These are phyloP conservation scores for Cheilosia soror DNA, from an alignment of 2,888 invertebrate genomes.

Conservation along the genomic window DNA sequence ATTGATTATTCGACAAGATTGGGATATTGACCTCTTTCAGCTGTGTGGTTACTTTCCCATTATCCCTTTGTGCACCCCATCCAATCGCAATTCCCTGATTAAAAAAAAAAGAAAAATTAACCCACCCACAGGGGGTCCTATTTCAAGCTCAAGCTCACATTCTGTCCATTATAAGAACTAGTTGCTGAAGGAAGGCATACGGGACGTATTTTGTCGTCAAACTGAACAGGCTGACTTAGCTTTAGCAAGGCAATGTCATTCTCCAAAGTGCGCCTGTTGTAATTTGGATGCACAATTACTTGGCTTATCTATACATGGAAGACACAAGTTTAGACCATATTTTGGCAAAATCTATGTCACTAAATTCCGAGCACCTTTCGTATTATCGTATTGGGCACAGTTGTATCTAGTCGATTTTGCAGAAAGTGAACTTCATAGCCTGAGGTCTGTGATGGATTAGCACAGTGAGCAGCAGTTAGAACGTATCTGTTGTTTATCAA, in stretches of 20 bases:
- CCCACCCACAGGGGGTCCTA: neutral
- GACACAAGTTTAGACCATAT: neutral
- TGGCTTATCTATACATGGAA: conserved; percentile 23
- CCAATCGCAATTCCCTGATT: conserved; percentile 70
- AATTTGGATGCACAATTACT: conserved; percentile 43
- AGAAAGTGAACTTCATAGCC: conserved; percentile 60
- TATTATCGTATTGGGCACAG: neutral
- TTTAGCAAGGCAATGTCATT: conserved; percentile 74
- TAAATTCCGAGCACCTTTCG: too few species aligned
- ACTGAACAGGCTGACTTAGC: conserved; percentile 48
- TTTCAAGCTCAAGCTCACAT: conserved; percentile 48
- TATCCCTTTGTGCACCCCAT: conserved; percentile 69
- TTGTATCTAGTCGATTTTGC: conserved; percentile 50
- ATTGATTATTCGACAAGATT: conserved; percentile 69
- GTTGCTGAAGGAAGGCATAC: conserved; percentile 63
- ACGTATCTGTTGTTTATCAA: conserved; percentile 85
- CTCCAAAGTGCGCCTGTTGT: conserved; percentile 44
- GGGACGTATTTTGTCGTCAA: conserved; percentile 69
- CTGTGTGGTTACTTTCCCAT: conserved; percentile 49
- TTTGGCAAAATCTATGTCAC: too few species aligned
- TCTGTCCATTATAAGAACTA: conserved; percentile 52
- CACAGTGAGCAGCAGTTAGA: conserved; percentile 63
- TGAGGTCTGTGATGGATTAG: conserved; percentile 20
- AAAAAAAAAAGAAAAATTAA: neutral
- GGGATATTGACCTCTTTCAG: conserved; percentile 71